Conservation (phyloP, 2,888 invertebrate species). For the Zelleria hepariella region DNA sequence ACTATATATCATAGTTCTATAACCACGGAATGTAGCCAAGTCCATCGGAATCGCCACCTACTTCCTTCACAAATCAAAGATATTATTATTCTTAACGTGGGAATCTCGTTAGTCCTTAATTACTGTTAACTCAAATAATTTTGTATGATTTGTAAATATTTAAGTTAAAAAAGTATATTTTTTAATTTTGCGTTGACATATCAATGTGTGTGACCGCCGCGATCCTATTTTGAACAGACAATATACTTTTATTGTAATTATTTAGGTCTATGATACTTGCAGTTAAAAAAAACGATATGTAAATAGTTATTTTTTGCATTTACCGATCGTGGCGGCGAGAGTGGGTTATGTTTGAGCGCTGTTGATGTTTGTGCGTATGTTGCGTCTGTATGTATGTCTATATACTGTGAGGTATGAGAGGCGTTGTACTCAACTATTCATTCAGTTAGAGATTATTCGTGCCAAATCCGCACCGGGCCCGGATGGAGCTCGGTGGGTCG, state of each 20-base stretch:
- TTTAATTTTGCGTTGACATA: constrained; percentile 38
- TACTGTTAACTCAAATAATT: constrained; percentile 36
- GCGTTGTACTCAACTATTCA: background rate
- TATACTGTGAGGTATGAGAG: background rate
- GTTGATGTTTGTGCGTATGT: background rate
- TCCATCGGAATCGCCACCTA: background rate
- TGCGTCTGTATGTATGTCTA: constrained; percentile 5
- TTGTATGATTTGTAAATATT: constrained; percentile 44
- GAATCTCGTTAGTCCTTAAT: constrained; percentile 22
- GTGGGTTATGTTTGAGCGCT: constrained; percentile 13
- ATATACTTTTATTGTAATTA: background rate
- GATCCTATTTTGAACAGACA: constrained; percentile 15
- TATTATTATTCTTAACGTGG: constrained; percentile 18
- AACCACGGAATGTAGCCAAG: background rate
- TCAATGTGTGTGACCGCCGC: constrained; percentile 26
- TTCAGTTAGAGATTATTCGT: constrained; percentile 30
- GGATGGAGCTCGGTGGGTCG: constrained; percentile 11
- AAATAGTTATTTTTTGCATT: constrained; percentile 18
- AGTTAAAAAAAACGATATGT: constrained; percentile 13
- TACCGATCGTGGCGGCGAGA: constrained; percentile 17
- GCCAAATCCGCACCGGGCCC: constrained; percentile 47
- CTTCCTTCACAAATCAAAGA: constrained; percentile 12
- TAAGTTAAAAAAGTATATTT: constrained; percentile 23
- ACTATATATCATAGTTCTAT: no score
- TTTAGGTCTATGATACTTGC: background rate